These are phyloP conservation scores for Pocota personata DNA, from an alignment of 2,888 invertebrate genomes.

Conservation along the genomic window DNA sequence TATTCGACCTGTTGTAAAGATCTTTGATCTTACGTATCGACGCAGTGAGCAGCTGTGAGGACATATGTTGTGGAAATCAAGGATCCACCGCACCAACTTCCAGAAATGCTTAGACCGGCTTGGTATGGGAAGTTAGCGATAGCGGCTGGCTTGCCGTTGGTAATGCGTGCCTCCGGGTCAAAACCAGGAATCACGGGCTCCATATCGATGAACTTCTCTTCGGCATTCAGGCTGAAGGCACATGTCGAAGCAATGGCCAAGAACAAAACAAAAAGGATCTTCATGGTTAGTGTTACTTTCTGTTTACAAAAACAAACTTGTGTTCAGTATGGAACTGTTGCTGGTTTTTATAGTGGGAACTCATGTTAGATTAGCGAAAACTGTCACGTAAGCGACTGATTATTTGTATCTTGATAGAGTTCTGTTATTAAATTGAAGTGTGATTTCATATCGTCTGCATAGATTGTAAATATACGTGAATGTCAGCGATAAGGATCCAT, in stretches of 20 bases:
- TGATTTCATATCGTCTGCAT: not conserved
- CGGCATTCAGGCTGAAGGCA: slow-evolving; percentile 74
- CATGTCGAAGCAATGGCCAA: slow-evolving; percentile 75
- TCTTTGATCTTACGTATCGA: slow-evolving; percentile 58
- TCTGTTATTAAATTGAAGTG: not conserved
- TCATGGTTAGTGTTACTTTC: slow-evolving; percentile 28
- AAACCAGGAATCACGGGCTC: slow-evolving; percentile 1
- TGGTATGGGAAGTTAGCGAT: slow-evolving; percentile 30
- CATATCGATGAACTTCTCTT: slow-evolving; percentile 5
- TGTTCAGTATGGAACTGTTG: not conserved
- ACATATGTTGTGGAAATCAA: slow-evolving; percentile 75
- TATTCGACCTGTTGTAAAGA: no score
- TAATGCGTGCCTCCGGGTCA: not conserved
- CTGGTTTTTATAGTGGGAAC: slow-evolving; percentile 20
- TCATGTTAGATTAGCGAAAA: not conserved
- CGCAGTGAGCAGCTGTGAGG: slow-evolving; percentile 77
- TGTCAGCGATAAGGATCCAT: no score
- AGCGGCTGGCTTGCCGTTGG: slow-evolving; percentile 9
- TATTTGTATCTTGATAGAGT: not conserved
- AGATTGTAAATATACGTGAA: not conserved
- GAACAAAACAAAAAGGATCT: slow-evolving; percentile 76
- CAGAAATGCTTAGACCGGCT: slow-evolving; percentile 23
- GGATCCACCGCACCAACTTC: slow-evolving; percentile 75
- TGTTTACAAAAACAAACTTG: slow-evolving; percentile 13
- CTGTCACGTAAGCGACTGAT: not conserved